Evolutionary conservation across 1,140 invertebrate genomes (phyloP).

Genomic region (Brachionus koreanus): DNA sequence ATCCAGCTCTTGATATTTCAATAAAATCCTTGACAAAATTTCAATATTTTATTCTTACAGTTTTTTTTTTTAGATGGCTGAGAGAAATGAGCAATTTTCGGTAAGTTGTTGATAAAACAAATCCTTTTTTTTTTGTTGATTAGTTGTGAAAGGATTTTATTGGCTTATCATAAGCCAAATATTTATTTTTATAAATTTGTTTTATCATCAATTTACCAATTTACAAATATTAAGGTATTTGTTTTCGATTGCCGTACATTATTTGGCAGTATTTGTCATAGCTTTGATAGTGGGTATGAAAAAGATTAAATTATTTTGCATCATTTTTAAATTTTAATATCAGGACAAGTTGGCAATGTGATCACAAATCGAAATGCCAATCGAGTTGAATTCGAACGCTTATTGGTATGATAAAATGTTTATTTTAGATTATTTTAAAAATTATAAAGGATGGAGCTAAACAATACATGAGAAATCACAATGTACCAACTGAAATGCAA

Average conservation of each 20-base stretch:
- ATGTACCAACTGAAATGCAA: constrained; percentile 90
- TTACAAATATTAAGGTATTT: constrained; percentile 9
- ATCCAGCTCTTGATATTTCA: background rate
- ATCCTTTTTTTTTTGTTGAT: background rate
- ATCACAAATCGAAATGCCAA: constrained; percentile 96
- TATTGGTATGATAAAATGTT: constrained; percentile 68
- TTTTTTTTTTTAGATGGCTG: constrained; percentile 40
- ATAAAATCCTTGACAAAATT: constrained; percentile 28
- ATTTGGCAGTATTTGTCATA: constrained; percentile 39
- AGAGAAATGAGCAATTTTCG: constrained; percentile 33
- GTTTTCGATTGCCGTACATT: constrained; percentile 38
- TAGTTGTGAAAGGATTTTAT: constrained; percentile 36
- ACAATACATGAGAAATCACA: constrained; percentile 92
- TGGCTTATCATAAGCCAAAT: background rate
- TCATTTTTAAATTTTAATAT: background rate
- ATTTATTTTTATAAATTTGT: constrained; percentile 4
- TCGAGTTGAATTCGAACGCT: constrained; percentile 84
- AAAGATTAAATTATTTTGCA: background rate
- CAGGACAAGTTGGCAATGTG: constrained; percentile 83
- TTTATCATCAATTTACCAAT: constrained; percentile 35
- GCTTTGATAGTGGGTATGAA: constrained; percentile 31
- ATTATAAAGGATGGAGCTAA: constrained; percentile 77
- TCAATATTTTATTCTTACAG: background rate
- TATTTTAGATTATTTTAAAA: background rate
- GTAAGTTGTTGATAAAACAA: constrained; percentile 39